A percentile compares a stretch with the other conserved stretches of the same genome.
These are phyloP conservation scores for Trichonephila clavipes DNA, from an alignment of 1,140 invertebrate genomes.

Conservation along the genomic window DNA sequence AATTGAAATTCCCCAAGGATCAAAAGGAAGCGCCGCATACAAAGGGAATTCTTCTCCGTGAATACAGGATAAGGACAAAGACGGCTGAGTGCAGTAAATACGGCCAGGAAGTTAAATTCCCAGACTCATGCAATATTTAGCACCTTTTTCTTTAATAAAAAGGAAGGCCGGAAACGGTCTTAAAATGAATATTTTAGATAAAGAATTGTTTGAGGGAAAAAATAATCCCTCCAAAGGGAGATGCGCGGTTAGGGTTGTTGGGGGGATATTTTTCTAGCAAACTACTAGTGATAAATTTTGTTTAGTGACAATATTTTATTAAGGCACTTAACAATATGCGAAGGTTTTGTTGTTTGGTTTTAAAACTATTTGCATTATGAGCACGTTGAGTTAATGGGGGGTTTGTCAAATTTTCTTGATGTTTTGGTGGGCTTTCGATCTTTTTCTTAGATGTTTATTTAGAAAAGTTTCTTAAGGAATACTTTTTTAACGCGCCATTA, in stretches of 20 bases:
- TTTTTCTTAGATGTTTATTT: neutral
- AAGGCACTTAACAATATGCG: neutral
- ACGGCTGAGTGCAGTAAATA: constrained; percentile 8
- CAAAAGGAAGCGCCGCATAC: constrained; percentile 11
- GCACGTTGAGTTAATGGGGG: neutral
- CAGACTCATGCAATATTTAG: constrained; percentile 67
- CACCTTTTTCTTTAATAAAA: constrained; percentile 48
- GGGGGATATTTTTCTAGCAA: neutral
- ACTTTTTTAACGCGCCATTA: too few species aligned
- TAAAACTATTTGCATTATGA: neutral
- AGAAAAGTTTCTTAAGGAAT: neutral
- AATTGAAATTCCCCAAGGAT: constrained; percentile 69
- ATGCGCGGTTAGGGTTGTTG: constrained; percentile 1
- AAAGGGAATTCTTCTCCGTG: constrained; percentile 36
- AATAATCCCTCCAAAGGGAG: neutral
- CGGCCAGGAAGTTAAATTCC: constrained; percentile 56
- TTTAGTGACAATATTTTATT: constrained; percentile 31
- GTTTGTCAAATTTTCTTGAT: neutral
- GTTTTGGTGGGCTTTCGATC: neutral
- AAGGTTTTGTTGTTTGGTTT: neutral
- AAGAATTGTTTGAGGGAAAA: constrained; percentile 3
- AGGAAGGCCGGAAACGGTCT: constrained; percentile 18
- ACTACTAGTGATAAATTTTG: constrained; percentile 19
- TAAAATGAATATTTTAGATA: constrained; percentile 58
- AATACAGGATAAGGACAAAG: constrained; percentile 26